phyloP scores from a whole-genome alignment of 2,797 vertebrate genomes.

The Smutsia gigantea region DNA sequence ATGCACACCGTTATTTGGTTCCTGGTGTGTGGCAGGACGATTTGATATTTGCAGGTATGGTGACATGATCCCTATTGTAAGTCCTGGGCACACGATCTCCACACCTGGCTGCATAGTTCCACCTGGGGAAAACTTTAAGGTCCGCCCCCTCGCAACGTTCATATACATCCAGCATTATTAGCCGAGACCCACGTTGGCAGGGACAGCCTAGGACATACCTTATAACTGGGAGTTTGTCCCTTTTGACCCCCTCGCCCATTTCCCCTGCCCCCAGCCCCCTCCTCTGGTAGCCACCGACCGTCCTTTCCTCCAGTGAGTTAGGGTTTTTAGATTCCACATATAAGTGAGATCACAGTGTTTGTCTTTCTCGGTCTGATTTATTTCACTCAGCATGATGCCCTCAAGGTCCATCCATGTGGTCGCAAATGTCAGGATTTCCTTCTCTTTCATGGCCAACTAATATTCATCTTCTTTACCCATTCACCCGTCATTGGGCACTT shows the following conservation, averaged over 20 bases:
- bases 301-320: not conserved
- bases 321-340: not conserved
- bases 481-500: not conserved
- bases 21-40: too few relatives aligned
- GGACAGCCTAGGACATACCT: not conserved
- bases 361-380: not conserved
- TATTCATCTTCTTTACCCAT: not conserved
- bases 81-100: too few relatives aligned
- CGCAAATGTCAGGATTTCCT: not conserved
- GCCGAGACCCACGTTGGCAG: not conserved
- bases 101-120: too few relatives aligned
- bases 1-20: too few relatives aligned
- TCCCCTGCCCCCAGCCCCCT: not conserved
- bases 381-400: not conserved
- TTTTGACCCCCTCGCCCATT: not conserved
- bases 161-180: fast-evolving
- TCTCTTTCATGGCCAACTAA: not conserved
- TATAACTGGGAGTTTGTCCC: too few relatives aligned
- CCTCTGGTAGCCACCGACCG: not conserved
- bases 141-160: not conserved
- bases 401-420: not conserved
- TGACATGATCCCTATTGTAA: too few relatives aligned
- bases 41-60: too few relatives aligned
- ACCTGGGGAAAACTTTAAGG: too few relatives aligned
- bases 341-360: not conserved